Percentiles rank a stretch among this genome's conserved stretches.
Evolutionary conservation across 1,140 invertebrate genomes (phyloP).

Genomic region (Alviniconcha marisindica): DNA sequence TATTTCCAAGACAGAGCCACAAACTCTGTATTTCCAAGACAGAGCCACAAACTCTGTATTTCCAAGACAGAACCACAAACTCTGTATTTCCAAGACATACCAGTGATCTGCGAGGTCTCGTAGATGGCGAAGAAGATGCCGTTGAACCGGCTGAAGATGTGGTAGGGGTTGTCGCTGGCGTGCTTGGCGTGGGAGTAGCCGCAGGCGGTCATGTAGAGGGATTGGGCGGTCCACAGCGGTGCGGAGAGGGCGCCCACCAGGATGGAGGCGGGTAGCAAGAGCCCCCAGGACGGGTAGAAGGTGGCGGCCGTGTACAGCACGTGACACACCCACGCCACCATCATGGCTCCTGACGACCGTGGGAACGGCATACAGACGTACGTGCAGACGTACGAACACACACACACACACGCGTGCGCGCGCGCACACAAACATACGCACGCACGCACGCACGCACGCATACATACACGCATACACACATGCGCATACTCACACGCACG

Average conservation of each 20-base stretch:
- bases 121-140: conserved; percentile 62
- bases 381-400: too few species aligned
- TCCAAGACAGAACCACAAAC: too few species aligned
- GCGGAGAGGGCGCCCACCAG: conserved; percentile 53
- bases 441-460: too few species aligned
- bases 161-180: conserved; percentile 41
- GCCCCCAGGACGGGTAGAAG: conserved; percentile 56
- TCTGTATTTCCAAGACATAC: too few species aligned
- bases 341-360: conserved; percentile 54
- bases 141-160: conserved; percentile 62
- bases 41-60: too few species aligned
- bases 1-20: too few species aligned
- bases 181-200: conserved; percentile 50
- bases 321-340: conserved; percentile 52
- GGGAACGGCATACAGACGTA: too few species aligned
- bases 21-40: too few species aligned
- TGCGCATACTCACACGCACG: too few species aligned
- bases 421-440: too few species aligned
- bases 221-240: conserved; percentile 60
- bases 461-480: too few species aligned
- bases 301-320: conserved; percentile 74
- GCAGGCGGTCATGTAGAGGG: conserved; percentile 60
- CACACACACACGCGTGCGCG: too few species aligned
- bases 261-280: conserved; percentile 52
- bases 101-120: conserved; percentile 59